These are phyloP conservation scores for Cheilosia grossa DNA, from an alignment of 2,888 invertebrate species.

Conservation along the genomic window DNA sequence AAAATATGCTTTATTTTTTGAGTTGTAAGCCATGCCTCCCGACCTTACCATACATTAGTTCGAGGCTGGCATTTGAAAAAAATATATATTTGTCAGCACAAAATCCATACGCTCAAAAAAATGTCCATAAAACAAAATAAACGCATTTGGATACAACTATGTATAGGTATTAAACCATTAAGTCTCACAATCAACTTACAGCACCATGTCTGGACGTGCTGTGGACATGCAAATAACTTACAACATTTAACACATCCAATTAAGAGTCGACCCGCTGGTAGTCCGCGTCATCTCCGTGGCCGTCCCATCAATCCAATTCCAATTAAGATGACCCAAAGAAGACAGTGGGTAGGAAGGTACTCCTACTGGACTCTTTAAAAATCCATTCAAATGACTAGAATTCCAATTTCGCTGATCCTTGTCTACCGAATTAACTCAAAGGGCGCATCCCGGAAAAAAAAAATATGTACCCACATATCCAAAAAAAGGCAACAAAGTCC, in stretches of 20 bases:
- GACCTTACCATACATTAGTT: no score
- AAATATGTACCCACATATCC: neutral
- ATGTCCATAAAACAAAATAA: no score
- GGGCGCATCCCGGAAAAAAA: constrained; percentile 31
- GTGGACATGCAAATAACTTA: constrained; percentile 8
- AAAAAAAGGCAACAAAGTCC: constrained; percentile 34
- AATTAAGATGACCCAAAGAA: constrained; percentile 45
- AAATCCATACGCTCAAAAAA: no score
- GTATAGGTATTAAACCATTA: no score
- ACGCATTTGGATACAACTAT: no score
- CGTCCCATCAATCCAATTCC: constrained; percentile 43
- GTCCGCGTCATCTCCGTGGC: constrained; percentile 1
- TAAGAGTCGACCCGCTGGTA: constrained; percentile 24
- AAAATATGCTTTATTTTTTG: no score
- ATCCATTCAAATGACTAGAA: constrained; percentile 49
- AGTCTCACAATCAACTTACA: neutral
- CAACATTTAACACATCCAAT: constrained; percentile 12
- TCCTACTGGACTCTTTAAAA: constrained; percentile 42
- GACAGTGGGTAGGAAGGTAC: neutral
- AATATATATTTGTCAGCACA: no score
- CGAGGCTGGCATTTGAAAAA: no score
- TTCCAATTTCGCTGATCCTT: constrained; percentile 61
- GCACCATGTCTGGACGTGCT: neutral
- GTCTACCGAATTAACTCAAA: constrained; percentile 63
- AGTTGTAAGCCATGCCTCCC: no score